These are phyloP conservation scores for Melinaea marsaeus DNA, from an alignment of 2,888 invertebrate genomes.

Conservation along the genomic window DNA sequence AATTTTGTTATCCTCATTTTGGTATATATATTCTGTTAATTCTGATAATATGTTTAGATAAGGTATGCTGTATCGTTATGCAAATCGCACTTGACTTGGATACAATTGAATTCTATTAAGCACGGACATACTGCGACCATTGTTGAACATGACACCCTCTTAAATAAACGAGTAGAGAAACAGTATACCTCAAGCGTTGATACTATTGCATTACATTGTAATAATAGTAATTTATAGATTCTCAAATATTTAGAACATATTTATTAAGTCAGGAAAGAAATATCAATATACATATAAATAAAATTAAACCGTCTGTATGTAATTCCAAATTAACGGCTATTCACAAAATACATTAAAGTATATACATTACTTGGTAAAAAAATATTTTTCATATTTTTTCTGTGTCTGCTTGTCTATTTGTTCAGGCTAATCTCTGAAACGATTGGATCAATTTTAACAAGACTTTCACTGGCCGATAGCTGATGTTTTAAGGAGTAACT, in stretches of 20 bases:
- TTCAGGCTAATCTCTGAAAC: too few relatives aligned
- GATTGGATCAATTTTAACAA: too few relatives aligned
- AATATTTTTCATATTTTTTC: too few relatives aligned
- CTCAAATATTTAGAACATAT: background rate
- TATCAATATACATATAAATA: too few relatives aligned
- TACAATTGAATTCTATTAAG: slow-evolving; percentile 1
- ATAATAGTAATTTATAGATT: slow-evolving; percentile 19
- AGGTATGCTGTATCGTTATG: background rate
- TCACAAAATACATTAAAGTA: too few relatives aligned
- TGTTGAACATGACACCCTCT: slow-evolving; percentile 21
- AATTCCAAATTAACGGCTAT: too few relatives aligned
- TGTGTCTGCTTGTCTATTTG: too few relatives aligned
- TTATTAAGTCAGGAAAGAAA: too few relatives aligned
- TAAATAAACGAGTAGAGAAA: slow-evolving; percentile 15
- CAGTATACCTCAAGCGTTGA: slow-evolving; percentile 18
- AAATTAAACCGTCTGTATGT: too few relatives aligned
- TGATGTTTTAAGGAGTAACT: too few relatives aligned
- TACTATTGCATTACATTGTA: slow-evolving; percentile 8
- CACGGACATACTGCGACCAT: slow-evolving; percentile 3
- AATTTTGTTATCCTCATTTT: background rate
- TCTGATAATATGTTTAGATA: background rate
- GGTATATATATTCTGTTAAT: background rate
- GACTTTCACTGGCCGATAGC: too few relatives aligned
- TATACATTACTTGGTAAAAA: too few relatives aligned
- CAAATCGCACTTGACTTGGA: slow-evolving; percentile 1